Evolutionary conservation across 2,113 vertebrate species (phyloP).

Genomic region (Prietella phreatophila): DNA sequence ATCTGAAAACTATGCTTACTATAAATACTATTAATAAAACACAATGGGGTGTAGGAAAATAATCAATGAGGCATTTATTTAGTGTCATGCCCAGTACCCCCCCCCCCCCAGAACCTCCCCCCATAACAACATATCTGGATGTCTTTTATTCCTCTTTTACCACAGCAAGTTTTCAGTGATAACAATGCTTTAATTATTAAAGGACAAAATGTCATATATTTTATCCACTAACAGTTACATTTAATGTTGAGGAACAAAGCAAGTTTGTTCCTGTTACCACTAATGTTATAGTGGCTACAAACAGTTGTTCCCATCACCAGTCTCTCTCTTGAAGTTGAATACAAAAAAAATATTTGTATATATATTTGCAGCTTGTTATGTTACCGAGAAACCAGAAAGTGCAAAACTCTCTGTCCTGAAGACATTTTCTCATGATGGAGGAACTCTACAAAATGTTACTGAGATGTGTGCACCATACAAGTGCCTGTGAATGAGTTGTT

Average conservation of each 20-base stretch:
- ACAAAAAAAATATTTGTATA: too few relatives aligned
- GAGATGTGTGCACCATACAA: neutral
- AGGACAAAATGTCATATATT: neutral
- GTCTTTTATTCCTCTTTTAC: neutral
- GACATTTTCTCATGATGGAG: neutral
- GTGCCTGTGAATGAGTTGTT: neutral
- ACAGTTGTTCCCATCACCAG: neutral
- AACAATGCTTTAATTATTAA: neutral
- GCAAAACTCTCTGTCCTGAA: neutral
- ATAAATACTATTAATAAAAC: slow-evolving; percentile 15
- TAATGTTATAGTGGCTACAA: neutral
- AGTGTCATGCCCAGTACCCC: too few relatives aligned
- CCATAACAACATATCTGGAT: neutral
- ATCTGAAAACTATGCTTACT: slow-evolving; percentile 8
- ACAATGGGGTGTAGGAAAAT: neutral
- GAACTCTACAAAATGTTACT: neutral
- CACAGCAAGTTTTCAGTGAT: neutral
- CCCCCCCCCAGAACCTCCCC: too few relatives aligned
- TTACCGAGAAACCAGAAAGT: neutral
- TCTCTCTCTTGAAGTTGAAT: neutral
- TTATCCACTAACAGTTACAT: neutral
- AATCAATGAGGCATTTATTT: neutral
- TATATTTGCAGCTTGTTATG: neutral
- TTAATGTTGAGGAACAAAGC: neutral
- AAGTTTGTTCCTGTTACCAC: neutral